Evolutionary conservation across 2,113 vertebrate genomes (phyloP).

Genomic region (Galemys pyrenaicus): DNA sequence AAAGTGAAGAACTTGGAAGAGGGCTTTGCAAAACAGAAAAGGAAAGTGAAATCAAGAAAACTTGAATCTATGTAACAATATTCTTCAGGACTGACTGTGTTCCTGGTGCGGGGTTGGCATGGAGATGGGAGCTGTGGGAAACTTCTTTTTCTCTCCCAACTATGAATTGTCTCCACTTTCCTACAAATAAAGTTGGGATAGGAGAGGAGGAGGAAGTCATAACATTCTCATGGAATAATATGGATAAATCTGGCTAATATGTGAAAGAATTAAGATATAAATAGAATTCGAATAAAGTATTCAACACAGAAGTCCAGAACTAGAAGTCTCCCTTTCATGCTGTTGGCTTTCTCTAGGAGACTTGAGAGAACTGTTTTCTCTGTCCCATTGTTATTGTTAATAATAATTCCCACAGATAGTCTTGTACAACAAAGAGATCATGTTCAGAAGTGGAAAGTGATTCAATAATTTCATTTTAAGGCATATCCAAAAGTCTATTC

Average conservation of each 20-base stretch:
- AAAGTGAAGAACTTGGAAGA: background rate
- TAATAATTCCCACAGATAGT: constrained; percentile 48
- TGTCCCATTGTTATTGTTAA: background rate
- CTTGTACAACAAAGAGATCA: constrained; percentile 35
- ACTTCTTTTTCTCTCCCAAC: background rate
- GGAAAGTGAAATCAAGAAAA: background rate
- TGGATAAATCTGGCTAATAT: background rate
- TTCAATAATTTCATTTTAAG: constrained; percentile 72
- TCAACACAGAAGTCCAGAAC: constrained; percentile 21
- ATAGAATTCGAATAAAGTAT: background rate
- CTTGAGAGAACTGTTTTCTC: background rate
- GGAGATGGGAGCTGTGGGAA: background rate
- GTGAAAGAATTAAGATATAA: background rate
- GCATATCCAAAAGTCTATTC: background rate
- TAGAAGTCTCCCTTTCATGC: background rate
- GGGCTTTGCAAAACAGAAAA: background rate
- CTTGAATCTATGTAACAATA: background rate
- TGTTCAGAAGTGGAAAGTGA: constrained; percentile 59
- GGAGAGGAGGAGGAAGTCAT: background rate
- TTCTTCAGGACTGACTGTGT: background rate
- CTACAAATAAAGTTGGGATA: background rate
- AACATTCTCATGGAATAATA: background rate
- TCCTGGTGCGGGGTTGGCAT: background rate
- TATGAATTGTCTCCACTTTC: background rate
- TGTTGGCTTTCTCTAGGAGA: background rate